These are phyloP conservation scores for Notolepis coatsorum DNA, from an alignment of 2,797 vertebrate species.

Conservation along the genomic window DNA sequence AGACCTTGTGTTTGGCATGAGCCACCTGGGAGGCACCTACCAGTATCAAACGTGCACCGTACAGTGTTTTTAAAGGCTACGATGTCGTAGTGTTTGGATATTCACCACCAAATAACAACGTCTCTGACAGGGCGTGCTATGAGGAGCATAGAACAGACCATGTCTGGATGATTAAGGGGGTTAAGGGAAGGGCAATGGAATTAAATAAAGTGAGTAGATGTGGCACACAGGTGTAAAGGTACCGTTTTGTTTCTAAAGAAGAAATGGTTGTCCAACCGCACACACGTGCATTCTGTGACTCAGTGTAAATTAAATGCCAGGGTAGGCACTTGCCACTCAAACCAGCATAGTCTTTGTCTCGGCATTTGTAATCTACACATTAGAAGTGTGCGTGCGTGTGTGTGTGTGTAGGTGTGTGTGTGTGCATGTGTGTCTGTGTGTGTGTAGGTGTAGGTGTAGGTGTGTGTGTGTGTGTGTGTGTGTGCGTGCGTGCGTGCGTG, in stretches of 20 bases:
- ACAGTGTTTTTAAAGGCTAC: neutral
- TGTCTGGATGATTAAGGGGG: neutral
- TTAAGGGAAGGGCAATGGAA: neutral
- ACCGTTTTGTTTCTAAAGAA: neutral
- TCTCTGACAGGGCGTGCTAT: neutral
- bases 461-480: slow-evolving; percentile 3
- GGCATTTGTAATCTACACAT: neutral
- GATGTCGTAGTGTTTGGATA: slow-evolving; percentile 10
- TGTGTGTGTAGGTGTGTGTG: no score
- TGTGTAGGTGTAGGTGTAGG: no score
- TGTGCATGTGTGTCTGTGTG: slow-evolving; percentile 8
- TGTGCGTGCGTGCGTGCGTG: slow-evolving; percentile 9
- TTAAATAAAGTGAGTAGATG: neutral
- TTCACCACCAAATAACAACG: neutral
- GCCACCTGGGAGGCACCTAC: neutral
- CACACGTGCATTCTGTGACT: neutral
- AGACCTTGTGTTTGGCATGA: neutral
- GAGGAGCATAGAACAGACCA: neutral
- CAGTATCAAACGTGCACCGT: slow-evolving; percentile 9
- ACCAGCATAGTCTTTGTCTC: slow-evolving; percentile 1
- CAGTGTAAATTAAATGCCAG: neutral
- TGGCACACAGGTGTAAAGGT: neutral
- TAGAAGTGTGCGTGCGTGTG: neutral
- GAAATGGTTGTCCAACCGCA: neutral
- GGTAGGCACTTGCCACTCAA: neutral